Conservation (phyloP, 1,140 invertebrate species). For the Venturia canescens region DNA sequence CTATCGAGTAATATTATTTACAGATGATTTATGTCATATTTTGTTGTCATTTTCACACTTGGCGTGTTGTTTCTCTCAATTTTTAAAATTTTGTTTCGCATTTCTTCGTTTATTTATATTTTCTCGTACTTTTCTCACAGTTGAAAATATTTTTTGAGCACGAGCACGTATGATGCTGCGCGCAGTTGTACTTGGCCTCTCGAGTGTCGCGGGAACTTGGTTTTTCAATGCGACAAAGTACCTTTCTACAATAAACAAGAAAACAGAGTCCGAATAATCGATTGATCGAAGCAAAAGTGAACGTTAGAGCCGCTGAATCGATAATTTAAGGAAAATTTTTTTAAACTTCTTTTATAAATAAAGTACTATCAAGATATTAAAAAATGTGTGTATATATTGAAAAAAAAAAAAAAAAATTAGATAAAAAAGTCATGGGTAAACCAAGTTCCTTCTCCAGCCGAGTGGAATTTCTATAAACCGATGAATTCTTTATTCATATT, state of each 20-base stretch:
- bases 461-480: conserved; percentile 44
- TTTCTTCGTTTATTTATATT: too few relatives aligned
- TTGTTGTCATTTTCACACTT: not conserved
- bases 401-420: conserved; percentile 26
- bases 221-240: conserved; percentile 35
- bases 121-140: conserved; percentile 11
- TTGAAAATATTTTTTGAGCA: conserved; percentile 37
- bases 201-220: conserved; percentile 53
- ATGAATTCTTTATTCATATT: not conserved
- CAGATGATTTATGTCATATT: conserved; percentile 41
- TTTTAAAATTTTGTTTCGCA: not conserved
- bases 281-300: not conserved
- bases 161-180: not conserved
- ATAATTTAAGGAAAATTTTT: not conserved
- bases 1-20: conserved; percentile 50
- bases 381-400: conserved; percentile 3
- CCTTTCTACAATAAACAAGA: not conserved
- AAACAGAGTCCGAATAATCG: not conserved
- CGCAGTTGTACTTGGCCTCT: conserved; percentile 55
- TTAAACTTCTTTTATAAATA: conserved; percentile 36
- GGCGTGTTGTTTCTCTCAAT: conserved; percentile 43
- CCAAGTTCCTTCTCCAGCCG: conserved; percentile 49
- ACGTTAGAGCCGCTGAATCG: not conserved
- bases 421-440: conserved; percentile 45
- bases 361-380: conserved; percentile 10